phyloP scores from a whole-genome alignment of 2,113 vertebrate species.

The Pterocles orientalis region DNA sequence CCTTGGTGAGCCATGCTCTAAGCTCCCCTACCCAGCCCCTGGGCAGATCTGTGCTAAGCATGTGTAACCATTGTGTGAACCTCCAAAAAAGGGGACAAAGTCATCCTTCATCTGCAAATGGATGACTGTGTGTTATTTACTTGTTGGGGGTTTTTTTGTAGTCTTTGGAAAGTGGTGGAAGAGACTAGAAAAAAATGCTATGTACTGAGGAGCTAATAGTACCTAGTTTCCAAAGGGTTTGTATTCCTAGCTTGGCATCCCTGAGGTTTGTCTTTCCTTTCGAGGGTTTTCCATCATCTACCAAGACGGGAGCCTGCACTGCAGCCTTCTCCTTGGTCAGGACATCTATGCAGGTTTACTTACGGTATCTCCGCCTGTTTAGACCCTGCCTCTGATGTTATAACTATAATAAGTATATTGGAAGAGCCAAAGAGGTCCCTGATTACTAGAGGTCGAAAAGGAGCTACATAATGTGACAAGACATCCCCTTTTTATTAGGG shows the following conservation, averaged over 20 bases:
- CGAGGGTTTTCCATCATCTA: not conserved
- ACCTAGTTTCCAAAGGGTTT: not conserved
- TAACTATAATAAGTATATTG: not conserved
- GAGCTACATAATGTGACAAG: not conserved
- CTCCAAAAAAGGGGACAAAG: not conserved
- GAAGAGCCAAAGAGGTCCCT: not conserved
- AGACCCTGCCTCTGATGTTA: not conserved
- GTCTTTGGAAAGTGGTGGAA: not conserved
- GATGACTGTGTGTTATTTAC: not conserved
- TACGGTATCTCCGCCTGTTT: not conserved
- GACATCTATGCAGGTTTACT: not conserved
- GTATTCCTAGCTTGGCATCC: not conserved
- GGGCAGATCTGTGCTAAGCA: not conserved
- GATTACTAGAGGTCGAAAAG: not conserved
- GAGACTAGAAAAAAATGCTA: not conserved
- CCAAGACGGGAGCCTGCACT: not conserved
- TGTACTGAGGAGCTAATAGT: not conserved
- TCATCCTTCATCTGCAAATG: not conserved
- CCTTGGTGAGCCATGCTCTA: not conserved
- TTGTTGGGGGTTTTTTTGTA: not conserved
- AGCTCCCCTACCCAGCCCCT: not conserved
- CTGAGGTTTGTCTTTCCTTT: not conserved
- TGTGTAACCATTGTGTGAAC: rapidly evolving
- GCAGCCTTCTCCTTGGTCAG: not conserved
- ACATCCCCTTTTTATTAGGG: not conserved